A percentile compares a stretch with the other conserved stretches of the same genome.
These are phyloP conservation scores for Digitonthophagus gazella DNA, from an alignment of 2,888 invertebrate species.

Conservation along the genomic window DNA sequence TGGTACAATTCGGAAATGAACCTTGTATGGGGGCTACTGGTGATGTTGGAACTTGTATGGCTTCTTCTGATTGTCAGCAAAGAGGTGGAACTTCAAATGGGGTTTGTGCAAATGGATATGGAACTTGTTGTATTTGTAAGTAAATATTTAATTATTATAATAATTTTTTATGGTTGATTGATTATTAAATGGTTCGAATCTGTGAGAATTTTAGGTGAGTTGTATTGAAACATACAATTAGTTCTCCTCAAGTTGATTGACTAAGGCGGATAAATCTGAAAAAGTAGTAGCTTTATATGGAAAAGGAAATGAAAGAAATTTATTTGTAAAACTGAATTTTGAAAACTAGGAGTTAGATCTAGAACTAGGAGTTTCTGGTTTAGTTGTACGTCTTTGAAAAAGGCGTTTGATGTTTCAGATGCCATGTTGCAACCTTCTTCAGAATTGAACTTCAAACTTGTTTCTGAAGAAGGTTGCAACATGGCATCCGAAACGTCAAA, in stretches of 20 bases:
- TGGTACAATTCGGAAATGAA: slow-evolving; percentile 76
- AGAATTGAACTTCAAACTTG: too few species aligned
- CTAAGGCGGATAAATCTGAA: too few species aligned
- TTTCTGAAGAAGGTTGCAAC: too few species aligned
- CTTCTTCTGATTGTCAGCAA: slow-evolving; percentile 67
- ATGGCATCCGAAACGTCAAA: too few species aligned
- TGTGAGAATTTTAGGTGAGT: neutral
- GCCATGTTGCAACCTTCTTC: too few species aligned
- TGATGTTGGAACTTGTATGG: slow-evolving; percentile 79
- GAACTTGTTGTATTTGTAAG: slow-evolving; percentile 75
- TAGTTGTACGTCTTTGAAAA: too few species aligned
- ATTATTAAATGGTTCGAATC: neutral
- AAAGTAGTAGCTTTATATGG: too few species aligned
- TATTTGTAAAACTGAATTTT: too few species aligned
- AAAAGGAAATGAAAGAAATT: too few species aligned
- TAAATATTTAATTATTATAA: slow-evolving; percentile 32
- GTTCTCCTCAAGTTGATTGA: neutral
- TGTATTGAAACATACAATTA: neutral
- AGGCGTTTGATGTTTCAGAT: too few species aligned
- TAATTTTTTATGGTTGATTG: neutral
- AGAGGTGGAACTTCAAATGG: slow-evolving; percentile 74
- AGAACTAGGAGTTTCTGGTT: too few species aligned
- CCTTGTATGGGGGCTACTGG: slow-evolving; percentile 73
- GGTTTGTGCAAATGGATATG: slow-evolving; percentile 76
- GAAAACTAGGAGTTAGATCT: too few species aligned